These are phyloP conservation scores for Podarcis lilfordi DNA, from an alignment of 2,797 vertebrate genomes.

Conservation along the genomic window DNA sequence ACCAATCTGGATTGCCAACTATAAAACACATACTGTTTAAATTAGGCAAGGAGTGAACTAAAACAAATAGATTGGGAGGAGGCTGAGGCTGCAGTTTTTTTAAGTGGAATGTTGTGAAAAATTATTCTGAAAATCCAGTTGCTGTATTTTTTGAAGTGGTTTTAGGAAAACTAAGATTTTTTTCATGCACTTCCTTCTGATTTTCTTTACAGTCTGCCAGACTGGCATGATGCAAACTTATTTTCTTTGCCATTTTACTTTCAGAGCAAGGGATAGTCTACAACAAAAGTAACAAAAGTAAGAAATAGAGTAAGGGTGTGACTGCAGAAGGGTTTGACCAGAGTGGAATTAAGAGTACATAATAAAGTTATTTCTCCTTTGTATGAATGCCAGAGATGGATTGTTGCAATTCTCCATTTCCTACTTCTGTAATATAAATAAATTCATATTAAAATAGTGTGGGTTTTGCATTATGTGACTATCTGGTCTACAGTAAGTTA, in stretches of 20 bases:
- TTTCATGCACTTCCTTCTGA: constrained; percentile 38
- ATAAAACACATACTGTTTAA: not conserved
- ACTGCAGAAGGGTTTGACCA: not conserved
- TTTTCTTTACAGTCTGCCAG: constrained; percentile 50
- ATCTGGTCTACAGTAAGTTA: not conserved
- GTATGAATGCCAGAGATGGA: not conserved
- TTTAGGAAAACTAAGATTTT: constrained; percentile 45
- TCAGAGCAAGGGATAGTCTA: constrained; percentile 29
- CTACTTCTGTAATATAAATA: not conserved
- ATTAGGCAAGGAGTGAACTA: not conserved
- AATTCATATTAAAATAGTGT: constrained; percentile 28
- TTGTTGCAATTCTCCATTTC: not conserved
- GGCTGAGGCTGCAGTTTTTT: constrained; percentile 2
- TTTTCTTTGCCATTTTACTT: constrained; percentile 46
- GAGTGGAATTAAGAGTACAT: constrained; percentile 10
- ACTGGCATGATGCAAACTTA: constrained; percentile 40
- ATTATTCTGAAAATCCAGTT: constrained; percentile 42
- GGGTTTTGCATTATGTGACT: not conserved
- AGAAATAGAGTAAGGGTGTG: constrained; percentile 18
- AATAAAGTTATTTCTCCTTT: not conserved
- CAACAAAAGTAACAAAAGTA: not conserved
- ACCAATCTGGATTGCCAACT: constrained; percentile 9
- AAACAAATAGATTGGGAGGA: not conserved
- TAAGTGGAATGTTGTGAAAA: not conserved
- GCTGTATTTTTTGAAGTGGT: constrained; percentile 54